A percentile compares a stretch with the other conserved stretches of the same genome.
phyloP scores from a whole-genome alignment of 35 echinoderm and acorn worm species.

The Heliocidaris erythrogramma region DNA sequence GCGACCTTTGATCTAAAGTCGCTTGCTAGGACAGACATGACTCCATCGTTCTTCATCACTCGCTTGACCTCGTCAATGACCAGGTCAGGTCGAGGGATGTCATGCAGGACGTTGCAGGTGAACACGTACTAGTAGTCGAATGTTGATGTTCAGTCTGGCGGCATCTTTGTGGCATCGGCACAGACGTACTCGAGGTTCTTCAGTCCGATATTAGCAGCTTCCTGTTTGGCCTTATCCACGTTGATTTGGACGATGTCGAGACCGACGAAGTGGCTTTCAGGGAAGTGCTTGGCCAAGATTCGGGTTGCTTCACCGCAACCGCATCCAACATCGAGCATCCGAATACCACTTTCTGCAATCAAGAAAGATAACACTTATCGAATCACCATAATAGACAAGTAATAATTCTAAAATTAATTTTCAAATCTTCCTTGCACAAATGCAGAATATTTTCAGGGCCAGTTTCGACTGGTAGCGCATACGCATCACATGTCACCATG shows the following conservation, averaged over 20 bases:
- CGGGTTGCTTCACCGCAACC: conserved; percentile 70
- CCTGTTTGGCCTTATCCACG: conserved; percentile 60
- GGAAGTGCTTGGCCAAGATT: conserved; percentile 77
- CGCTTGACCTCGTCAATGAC: conserved; percentile 72
- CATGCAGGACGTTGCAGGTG: conserved; percentile 83
- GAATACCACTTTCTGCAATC: conserved; percentile 68
- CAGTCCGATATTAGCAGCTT: conserved; percentile 55
- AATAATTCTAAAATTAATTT: no score
- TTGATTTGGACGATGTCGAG: conserved; percentile 85
- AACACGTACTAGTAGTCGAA: conserved; percentile 87
- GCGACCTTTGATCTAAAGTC: conserved; percentile 65
- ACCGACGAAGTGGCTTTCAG: conserved; percentile 75
- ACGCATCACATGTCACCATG: no score
- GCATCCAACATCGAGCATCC: conserved; percentile 87
- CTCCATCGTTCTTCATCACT: conserved; percentile 73
- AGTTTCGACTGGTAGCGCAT: no score
- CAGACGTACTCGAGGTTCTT: conserved; percentile 80
- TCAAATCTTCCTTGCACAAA: no score
- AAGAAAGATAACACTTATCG: no score
- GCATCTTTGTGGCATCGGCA: conserved; percentile 72
- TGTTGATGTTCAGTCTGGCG: conserved; percentile 63
- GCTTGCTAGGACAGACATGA: conserved; percentile 75
- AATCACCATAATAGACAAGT: no score
- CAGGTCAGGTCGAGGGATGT: conserved; percentile 72
- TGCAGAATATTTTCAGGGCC: no score